Percentiles rank a stretch among this genome's conserved stretches.
These are phyloP conservation scores for Ochotona princeps DNA, from an alignment of 2,113 vertebrate genomes.

Conservation along the genomic window DNA sequence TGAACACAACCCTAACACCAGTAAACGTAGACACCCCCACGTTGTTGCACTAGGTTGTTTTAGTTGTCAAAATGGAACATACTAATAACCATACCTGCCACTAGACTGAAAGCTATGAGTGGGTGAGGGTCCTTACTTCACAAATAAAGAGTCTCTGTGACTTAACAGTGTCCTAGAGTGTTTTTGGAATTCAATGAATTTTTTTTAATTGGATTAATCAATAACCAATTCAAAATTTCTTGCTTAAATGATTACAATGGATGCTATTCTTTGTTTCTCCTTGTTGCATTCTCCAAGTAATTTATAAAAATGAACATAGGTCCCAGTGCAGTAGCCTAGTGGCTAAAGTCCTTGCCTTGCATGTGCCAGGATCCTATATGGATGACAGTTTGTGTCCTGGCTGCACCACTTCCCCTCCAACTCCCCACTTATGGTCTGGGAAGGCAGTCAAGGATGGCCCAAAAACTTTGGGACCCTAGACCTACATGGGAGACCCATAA, in stretches of 20 bases:
- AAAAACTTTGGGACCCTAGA: too few relatives aligned
- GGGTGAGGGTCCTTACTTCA: background rate
- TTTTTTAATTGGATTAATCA: background rate
- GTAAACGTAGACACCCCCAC: background rate
- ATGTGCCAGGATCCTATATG: too few relatives aligned
- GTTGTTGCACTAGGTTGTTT: background rate
- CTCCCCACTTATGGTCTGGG: too few relatives aligned
- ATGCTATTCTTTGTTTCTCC: background rate
- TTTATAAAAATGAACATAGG: too few relatives aligned
- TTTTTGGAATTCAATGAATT: background rate
- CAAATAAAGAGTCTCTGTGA: background rate
- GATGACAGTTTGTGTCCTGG: too few relatives aligned
- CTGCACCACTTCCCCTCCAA: too few relatives aligned
- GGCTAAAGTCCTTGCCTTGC: too few relatives aligned
- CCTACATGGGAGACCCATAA: too few relatives aligned
- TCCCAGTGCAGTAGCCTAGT: too few relatives aligned
- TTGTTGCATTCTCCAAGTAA: background rate
- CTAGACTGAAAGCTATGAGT: background rate
- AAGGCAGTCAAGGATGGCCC: too few relatives aligned
- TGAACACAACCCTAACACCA: background rate
- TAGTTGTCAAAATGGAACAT: background rate
- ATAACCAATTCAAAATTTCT: background rate
- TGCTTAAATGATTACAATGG: background rate
- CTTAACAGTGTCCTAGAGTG: background rate
- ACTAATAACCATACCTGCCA: rapidly evolving